phyloP scores from a whole-genome alignment of 2,797 vertebrate genomes.

The Poeciliopsis paucimaculata region DNA sequence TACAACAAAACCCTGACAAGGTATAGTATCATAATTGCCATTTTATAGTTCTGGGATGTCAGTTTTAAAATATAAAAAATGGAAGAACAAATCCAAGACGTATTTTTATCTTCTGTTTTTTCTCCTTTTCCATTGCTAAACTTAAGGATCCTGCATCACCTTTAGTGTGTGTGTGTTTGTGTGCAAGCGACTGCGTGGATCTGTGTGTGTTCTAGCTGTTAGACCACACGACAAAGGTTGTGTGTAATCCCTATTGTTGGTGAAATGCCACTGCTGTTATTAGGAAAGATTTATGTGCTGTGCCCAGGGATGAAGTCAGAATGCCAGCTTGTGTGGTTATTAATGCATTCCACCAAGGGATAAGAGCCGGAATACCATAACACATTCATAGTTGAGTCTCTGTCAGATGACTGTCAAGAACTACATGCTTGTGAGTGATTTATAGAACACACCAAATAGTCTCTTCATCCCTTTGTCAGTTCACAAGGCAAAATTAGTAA shows the following conservation, averaged over 20 bases:
- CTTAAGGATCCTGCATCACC: constrained; percentile 43
- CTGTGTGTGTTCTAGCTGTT: constrained; percentile 64
- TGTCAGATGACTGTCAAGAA: constrained; percentile 48
- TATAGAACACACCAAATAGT: constrained; percentile 18
- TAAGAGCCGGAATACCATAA: constrained; percentile 59
- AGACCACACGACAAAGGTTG: constrained; percentile 72
- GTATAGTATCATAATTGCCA: background rate
- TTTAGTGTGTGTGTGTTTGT: constrained; percentile 22
- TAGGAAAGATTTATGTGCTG: constrained; percentile 79
- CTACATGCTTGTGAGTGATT: constrained; percentile 49
- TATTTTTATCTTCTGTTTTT: constrained; percentile 13
- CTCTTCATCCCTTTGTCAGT: constrained; percentile 18
- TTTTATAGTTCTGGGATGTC: background rate
- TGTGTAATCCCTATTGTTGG: constrained; percentile 81
- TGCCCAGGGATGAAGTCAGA: constrained; percentile 72
- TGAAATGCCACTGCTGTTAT: constrained; percentile 80
- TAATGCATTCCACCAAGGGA: constrained; percentile 67
- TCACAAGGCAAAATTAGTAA: constrained; percentile 1
- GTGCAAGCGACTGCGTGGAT: constrained; percentile 12
- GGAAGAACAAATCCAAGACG: background rate
- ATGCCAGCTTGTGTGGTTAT: constrained; percentile 64
- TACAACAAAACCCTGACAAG: background rate
- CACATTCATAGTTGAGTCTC: constrained; percentile 64
- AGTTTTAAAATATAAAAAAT: background rate
- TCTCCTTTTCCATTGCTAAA: constrained; percentile 28